Base-by-base conservation (phyloP, 2,888 invertebrate species). In the Ophion slaviceki region DNA sequence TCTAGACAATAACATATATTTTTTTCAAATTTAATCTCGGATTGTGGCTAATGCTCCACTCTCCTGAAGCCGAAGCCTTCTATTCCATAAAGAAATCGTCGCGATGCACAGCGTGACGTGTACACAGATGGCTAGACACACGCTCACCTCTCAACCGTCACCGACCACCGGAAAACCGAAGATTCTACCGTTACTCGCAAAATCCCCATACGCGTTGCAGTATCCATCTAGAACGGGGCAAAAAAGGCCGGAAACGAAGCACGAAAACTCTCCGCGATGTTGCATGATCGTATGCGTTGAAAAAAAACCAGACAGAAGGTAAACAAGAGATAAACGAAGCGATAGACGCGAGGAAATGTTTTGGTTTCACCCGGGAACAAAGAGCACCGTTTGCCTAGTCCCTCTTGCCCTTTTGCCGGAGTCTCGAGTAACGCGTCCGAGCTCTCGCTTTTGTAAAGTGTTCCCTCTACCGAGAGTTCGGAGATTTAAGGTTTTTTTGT, bases 11-110 rank as follows among this genome's bases (percentile, higher is more conserved):
- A 32, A 32, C 1, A 32, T 4, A 32, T 32, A 32, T 32, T 32
- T 32, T 32, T 32, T 32, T 32, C 32, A 32, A 32, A 32, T 32
- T 32, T 32, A 2, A 32, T 32, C 32, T 32, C 4, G 4, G 32
- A 32, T 32, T 32, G 32, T 32, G 32, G 32, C 32, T 2, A 32
- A 32, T 4, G 2, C 32, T 32, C 32, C 32, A 32, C 32, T 32
- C 32, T 32, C 32, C 32, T 91, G 47, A 90, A 78, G 78, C 75
- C 74, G 78, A 81, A 81, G 81, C 85, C 78, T 82, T 85, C 78
- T 82, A 82, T 82, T 74, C 74, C 78, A 78, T 72, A 74, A 45
- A 47, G 57, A 70, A 70, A 78, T 78, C 70, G 68, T 78, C 78
- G 61, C 53, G 45, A 32, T 70, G 32, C 57, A 67, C 20, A 5